These are phyloP conservation scores for Pseudomugil gertrudae DNA, from an alignment of 2,797 vertebrate genomes.

Conservation along the genomic window DNA sequence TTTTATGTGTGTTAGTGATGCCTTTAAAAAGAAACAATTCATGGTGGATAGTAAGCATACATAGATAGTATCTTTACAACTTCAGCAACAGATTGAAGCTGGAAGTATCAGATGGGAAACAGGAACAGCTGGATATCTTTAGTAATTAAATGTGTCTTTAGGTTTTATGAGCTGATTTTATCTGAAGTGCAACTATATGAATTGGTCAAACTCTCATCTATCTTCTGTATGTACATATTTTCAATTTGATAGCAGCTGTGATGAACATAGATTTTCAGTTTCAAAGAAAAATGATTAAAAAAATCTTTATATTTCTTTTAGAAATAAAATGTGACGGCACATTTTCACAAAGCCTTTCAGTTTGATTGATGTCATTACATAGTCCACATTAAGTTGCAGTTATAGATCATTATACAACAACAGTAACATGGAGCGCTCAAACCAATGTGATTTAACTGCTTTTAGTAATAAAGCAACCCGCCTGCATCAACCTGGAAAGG, in stretches of 20 bases:
- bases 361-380: conserved; percentile 1
- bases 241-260: neutral
- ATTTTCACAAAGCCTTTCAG: neutral
- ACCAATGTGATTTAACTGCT: too few relatives aligned
- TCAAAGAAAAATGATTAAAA: too few relatives aligned
- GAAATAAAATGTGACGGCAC: too few relatives aligned
- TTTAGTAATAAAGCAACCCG: too few relatives aligned
- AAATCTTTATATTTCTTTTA: too few relatives aligned
- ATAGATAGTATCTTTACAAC: neutral
- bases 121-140: neutral
- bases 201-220: neutral
- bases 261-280: neutral
- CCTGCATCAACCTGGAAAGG: too few relatives aligned
- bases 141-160: neutral
- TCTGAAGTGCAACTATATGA: neutral
- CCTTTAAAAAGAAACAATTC: neutral
- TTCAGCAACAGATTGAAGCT: neutral
- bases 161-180: neutral
- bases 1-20: neutral
- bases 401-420: neutral
- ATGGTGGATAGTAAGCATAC: neutral
- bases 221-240: neutral
- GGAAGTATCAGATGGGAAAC: neutral
- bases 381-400: neutral
- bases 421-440: neutral